Evolutionary conservation across 2,797 vertebrate species (phyloP).

Genomic region (Ceryle rudis): DNA sequence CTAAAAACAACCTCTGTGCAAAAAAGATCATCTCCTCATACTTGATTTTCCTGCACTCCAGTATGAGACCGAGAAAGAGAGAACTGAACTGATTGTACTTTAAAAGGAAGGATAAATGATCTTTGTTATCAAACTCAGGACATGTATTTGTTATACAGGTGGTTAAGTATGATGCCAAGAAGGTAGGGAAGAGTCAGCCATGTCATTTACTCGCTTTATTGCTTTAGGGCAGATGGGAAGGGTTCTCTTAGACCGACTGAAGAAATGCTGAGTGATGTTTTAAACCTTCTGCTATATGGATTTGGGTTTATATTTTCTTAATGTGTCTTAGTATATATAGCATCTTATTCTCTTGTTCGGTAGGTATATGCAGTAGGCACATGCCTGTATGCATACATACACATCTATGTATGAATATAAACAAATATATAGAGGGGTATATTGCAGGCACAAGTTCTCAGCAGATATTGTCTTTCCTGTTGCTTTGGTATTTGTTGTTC

Average conservation of each 20-base stretch:
- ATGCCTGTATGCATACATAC: neutral
- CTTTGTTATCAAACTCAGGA: neutral
- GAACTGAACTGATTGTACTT: neutral
- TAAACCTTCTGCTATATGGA: neutral
- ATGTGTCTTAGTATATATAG: neutral
- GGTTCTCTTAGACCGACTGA: neutral
- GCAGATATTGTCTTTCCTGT: neutral
- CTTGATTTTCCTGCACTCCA: neutral
- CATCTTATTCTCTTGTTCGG: neutral
- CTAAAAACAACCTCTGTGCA: neutral
- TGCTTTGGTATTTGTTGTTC: constrained; percentile 1
- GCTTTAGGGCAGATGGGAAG: neutral
- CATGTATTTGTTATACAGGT: neutral
- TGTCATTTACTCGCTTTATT: constrained; percentile 30
- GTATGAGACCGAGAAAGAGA: neutral
- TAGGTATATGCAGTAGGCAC: neutral
- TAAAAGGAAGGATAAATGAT: neutral
- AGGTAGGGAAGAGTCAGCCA: neutral
- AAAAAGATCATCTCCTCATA: neutral
- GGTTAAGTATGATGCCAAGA: neutral
- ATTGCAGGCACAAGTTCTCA: neutral
- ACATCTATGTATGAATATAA: neutral
- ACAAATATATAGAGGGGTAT: neutral
- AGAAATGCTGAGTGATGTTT: constrained; percentile 30
- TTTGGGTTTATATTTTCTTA: neutral